These are phyloP conservation scores for Salmo trutta DNA, from an alignment of 2,797 vertebrate genomes.

Conservation along the genomic window DNA sequence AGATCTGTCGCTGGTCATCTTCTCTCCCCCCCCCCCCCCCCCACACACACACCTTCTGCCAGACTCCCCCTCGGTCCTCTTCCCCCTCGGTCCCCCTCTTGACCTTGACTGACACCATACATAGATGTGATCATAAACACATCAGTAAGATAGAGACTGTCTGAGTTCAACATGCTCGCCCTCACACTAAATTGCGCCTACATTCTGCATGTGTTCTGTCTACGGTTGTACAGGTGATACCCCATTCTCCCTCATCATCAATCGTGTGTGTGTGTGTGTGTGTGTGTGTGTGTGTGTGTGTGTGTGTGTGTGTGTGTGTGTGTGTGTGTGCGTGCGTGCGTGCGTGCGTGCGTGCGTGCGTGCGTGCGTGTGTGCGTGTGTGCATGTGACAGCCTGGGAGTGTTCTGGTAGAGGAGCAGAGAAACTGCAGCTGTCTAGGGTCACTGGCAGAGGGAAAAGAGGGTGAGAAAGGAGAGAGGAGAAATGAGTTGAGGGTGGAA, in stretches of 20 bases:
- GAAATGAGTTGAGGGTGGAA: neutral
- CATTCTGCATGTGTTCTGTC: constrained; percentile 13
- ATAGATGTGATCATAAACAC: constrained; percentile 34
- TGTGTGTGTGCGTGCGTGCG: constrained; percentile 1
- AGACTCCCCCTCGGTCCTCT: too few relatives aligned
- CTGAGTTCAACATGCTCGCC: constrained; percentile 29
- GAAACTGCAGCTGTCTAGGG: constrained; percentile 64
- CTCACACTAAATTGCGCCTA: neutral
- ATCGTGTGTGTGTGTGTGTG: constrained; percentile 6
- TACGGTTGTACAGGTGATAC: constrained; percentile 24
- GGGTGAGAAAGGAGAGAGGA: neutral
- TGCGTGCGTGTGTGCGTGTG: neutral
- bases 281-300: constrained; percentile 24
- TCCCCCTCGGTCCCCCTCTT: neutral
- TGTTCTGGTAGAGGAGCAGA: constrained; percentile 19
- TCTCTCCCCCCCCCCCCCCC: neutral
- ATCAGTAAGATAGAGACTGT: constrained; percentile 25
- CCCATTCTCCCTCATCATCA: constrained; percentile 18
- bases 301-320: neutral
- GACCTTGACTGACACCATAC: constrained; percentile 27
- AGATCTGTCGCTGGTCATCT: neutral
- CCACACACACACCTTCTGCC: neutral
- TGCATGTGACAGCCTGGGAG: constrained; percentile 3
- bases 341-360: constrained; percentile 8
- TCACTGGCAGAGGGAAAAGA: constrained; percentile 36